Percentiles rank a stretch among this genome's conserved stretches.
These are phyloP conservation scores for Scelioninae gen. 2 DNA, from an alignment of 2,888 invertebrate species.

Conservation along the genomic window DNA sequence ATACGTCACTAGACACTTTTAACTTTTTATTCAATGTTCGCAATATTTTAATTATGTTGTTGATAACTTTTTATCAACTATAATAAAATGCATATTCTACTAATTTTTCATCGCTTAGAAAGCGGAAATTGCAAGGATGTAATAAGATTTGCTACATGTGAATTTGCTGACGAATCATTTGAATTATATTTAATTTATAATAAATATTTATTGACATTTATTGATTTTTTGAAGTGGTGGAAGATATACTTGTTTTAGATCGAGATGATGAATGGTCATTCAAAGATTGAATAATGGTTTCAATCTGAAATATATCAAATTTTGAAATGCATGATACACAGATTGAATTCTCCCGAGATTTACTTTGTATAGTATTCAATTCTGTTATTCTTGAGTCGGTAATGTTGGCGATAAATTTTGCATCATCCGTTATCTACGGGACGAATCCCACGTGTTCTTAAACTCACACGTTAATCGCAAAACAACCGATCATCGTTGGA, in stretches of 20 bases:
- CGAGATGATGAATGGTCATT: constrained; percentile 1
- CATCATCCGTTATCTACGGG: constrained; percentile 33
- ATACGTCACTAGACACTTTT: constrained; percentile 64
- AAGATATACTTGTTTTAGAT: not conserved
- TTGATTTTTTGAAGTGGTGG: not conserved
- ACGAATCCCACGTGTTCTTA: constrained; percentile 30
- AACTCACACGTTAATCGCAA: too few relatives aligned
- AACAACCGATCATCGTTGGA: constrained; percentile 30
- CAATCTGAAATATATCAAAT: constrained; percentile 22
- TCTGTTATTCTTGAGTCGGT: constrained; percentile 44
- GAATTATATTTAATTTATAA: constrained; percentile 22
- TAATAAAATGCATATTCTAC: too few relatives aligned
- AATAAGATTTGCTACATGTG: too few relatives aligned
- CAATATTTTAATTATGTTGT: too few relatives aligned
- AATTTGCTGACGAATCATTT: too few relatives aligned
- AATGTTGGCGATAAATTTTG: constrained; percentile 42
- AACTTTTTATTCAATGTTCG: too few relatives aligned
- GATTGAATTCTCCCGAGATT: constrained; percentile 20
- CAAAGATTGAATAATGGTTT: constrained; percentile 18
- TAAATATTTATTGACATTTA: too few relatives aligned
- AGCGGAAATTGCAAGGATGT: too few relatives aligned
- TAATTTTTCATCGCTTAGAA: too few relatives aligned
- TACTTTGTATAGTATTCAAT: constrained; percentile 33
- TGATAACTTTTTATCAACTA: too few relatives aligned
- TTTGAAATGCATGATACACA: constrained; percentile 31